phyloP scores from a whole-genome alignment of 1,140 invertebrate genomes.

The Drosophila biarmipes region DNA sequence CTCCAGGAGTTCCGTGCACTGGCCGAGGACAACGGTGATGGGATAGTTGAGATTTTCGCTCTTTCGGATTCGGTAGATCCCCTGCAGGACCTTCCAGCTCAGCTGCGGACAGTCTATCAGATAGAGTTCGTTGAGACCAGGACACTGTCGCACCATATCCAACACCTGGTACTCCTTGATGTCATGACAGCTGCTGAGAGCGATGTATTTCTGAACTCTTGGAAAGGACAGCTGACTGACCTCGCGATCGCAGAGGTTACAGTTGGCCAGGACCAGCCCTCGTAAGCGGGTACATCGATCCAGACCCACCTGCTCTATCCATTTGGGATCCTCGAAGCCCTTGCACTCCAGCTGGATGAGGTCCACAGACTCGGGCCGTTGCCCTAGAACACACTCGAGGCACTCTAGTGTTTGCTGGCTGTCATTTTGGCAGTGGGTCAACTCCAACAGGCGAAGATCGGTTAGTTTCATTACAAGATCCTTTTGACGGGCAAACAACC shows the following conservation, averaged over 20 bases:
- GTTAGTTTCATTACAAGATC: neutral
- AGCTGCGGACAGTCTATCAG: conserved; percentile 2
- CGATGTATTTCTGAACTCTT: conserved; percentile 3
- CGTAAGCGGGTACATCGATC: neutral
- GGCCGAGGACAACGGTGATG: neutral
- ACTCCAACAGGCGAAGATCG: conserved; percentile 3
- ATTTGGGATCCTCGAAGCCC: neutral
- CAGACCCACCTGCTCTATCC: conserved; percentile 2
- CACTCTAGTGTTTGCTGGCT: neutral
- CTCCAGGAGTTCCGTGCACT: neutral
- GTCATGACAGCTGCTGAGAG: neutral
- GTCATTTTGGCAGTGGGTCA: neutral
- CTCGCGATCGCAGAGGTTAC: neutral
- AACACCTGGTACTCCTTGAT: conserved; percentile 2
- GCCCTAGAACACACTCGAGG: neutral
- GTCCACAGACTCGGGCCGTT: neutral
- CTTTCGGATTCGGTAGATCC: conserved; percentile 3
- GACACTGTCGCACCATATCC: neutral
- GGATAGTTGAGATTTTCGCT: conserved; percentile 5
- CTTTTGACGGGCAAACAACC: conserved; percentile 4
- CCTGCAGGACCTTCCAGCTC: conserved; percentile 9
- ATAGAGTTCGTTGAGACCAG: conserved; percentile 3
- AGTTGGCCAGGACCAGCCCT: neutral
- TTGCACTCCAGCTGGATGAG: neutral
- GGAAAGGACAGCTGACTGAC: neutral